Base-by-base conservation (phyloP, 1,140 invertebrate genomes). In the Saxidomus purpurata region DNA sequence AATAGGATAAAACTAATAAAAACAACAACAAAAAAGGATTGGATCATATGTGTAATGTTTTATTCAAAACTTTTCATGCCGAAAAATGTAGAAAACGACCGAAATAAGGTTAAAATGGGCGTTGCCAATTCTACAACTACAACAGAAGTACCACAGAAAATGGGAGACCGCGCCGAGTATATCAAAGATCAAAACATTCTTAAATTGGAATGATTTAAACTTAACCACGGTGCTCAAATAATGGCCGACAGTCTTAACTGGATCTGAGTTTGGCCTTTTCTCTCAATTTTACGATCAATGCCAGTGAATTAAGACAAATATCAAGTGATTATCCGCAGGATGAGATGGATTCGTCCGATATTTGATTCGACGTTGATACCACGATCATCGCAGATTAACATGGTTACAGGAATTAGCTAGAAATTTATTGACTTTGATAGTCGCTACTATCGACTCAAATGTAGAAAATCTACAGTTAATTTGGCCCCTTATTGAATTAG, bases 401-500 rank as follows among this genome's bases (percentile, higher is more conserved):
- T 40, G 8, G 67, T 85, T 85, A 85, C 40, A n/a, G 63, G 55
- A 47, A 69, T 85, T 74, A 49, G 22, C n/a, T 8, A 43, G 67
- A 74, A 34, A 71, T 74, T 52, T 74, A 85, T 85, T 85, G 83
- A 71, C 83, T 74, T 85, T 85, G 69, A 85, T 85, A 74, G 67
- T 40, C 36, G 13, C 67, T 38, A n/a, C 40, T 25, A 40, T 76
- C 25, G 83, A 36, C 49, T 85, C 19, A 85, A 85, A 52, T 85
- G 83, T 85, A 85, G 83, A 59, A 82, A 85, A 85, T 85, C 83
- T 74, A 85, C 83, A 85, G 83, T 74, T 71, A 67, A 74, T 85
- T 85, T 85, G 49, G 43, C 38, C 38, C 34, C 28, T 85, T 36
- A 85, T 85, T 59, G 34, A 85, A 85, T 85, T 85, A 85, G 67